Conservation (phyloP, 2,888 invertebrate species). For the Nasonovia ribisnigri region DNA sequence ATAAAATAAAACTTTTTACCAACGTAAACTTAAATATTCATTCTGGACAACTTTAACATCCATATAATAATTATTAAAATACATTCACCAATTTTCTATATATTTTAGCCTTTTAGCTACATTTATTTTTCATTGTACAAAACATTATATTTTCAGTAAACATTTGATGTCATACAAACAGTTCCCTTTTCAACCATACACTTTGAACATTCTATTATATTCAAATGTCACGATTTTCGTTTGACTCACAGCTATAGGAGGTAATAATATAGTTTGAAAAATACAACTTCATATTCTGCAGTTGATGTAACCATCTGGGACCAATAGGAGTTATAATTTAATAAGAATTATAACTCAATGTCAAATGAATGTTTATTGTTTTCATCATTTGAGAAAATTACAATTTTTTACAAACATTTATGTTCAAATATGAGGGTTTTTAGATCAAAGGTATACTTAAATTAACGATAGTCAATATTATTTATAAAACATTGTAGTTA, state of each 20-base stretch:
- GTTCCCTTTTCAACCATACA: neutral
- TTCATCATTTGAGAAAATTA: neutral
- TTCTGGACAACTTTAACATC: neutral
- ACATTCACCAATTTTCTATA: neutral
- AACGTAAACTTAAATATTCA: neutral
- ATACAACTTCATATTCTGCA: neutral
- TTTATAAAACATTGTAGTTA: neutral
- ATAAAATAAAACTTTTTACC: too few relatives aligned
- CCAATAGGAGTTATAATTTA: neutral
- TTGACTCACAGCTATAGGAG: neutral
- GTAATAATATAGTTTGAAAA: neutral
- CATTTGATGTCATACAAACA: neutral
- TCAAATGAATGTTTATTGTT: neutral
- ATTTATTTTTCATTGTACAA: neutral
- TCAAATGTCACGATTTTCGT: neutral
- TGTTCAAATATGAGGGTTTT: neutral
- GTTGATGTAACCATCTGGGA: slow-evolving; percentile 19
- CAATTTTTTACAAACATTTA: neutral
- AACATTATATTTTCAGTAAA: neutral
- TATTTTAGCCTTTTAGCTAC: neutral
- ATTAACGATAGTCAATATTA: neutral
- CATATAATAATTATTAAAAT: neutral
- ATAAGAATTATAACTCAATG: neutral
- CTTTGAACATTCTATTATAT: neutral
- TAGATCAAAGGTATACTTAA: neutral